Conservation (phyloP, 2,113 vertebrate genomes). For the Asarcornis scutulata region DNA sequence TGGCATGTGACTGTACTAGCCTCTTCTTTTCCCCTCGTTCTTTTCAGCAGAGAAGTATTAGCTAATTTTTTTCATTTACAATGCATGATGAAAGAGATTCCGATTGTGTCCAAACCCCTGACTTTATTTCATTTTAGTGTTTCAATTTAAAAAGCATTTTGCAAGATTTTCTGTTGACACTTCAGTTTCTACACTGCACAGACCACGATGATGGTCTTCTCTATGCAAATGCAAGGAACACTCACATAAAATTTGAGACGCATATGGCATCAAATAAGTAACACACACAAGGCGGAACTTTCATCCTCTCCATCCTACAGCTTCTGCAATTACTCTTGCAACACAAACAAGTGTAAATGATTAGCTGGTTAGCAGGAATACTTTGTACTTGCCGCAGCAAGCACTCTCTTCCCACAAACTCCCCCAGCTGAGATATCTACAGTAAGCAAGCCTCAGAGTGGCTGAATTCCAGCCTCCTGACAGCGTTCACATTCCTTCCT, state of each 20-base stretch:
- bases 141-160: background rate
- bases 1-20: background rate
- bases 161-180: background rate
- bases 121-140: too few relatives aligned
- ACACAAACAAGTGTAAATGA: background rate
- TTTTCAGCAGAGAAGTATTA: background rate
- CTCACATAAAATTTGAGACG: background rate
- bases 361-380: conserved; percentile 13
- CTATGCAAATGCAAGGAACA: background rate
- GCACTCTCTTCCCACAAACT: background rate
- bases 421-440: background rate
- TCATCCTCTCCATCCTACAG: background rate
- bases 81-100: background rate
- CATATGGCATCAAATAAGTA: background rate
- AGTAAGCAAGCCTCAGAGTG: background rate
- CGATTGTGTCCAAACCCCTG: background rate
- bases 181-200: background rate
- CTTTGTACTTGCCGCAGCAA: background rate
- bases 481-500: conserved; percentile 5
- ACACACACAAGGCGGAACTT: background rate
- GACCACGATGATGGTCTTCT: background rate
- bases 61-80: background rate
- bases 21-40: background rate
- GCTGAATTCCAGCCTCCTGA: conserved; percentile 4
- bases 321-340: conserved; percentile 13